Base-by-base conservation (phyloP, 1,140 invertebrate genomes). In the Ostrea edulis region DNA sequence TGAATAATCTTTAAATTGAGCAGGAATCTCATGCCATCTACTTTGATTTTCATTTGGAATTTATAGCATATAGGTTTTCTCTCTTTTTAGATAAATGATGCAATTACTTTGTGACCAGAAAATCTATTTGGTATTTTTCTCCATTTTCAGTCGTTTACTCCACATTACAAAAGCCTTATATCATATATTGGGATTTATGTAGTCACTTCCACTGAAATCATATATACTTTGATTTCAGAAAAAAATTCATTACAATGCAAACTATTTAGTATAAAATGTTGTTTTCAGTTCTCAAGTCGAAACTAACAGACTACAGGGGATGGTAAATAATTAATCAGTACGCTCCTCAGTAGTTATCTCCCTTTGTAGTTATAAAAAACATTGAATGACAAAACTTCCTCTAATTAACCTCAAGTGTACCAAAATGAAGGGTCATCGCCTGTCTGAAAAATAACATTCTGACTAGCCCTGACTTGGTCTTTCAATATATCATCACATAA, bases 81-180 rank as follows among this genome's bases (percentile, higher is more conserved):
- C 9, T 71, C 25, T 11, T 58, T n/a, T 35, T 35, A 25, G 68
- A 71, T 62, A 35, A 71, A 71, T 29, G 68, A 29, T 71, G 25
- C 68, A 71, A 71, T 71, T 71, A 71, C 22, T 58, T 20, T 71
- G 68, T 71, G 25, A 71, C 68, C 68, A 71, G 68, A 71, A 71
- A 71, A 71, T 71, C 35, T 44, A 44, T 2, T 71, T 71, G 25
- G 68, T 25, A 71, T 71, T 12, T 71, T 71, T 22, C 68, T 71
- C 29, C 20, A 25, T 35, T 58, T 71, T 35, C 68, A 71, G 68
- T 25, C 58, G 5, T 44, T 44, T 5, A 44, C 35, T 44, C 58
- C 58, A 44, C 35, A 44, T 44, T 44, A 44, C 35, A 44, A 44
- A 44, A 44, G 35, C 35, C 35, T n/a, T 44, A 44, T 44, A 44